Evolutionary conservation across 2,888 invertebrate genomes (phyloP).

Genomic region (Megamerina dolium): DNA sequence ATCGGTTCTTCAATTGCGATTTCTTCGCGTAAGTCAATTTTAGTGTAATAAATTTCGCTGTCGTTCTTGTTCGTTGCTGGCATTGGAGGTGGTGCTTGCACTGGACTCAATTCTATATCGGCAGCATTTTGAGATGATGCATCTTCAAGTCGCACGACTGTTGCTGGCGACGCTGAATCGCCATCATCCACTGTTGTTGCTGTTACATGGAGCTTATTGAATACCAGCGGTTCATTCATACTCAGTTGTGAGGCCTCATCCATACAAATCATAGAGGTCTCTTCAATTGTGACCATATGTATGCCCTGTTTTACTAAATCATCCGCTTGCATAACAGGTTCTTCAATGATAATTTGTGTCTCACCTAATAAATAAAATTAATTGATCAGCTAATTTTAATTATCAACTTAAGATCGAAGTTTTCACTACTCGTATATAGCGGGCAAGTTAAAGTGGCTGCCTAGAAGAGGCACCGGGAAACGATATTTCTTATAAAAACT

Average conservation of each 20-base stretch:
- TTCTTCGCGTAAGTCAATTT: too few species aligned
- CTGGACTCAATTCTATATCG: slow-evolving; percentile 19
- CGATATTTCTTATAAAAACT: too few species aligned
- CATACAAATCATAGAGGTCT: slow-evolving; percentile 32
- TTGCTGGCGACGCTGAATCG: slow-evolving; percentile 2
- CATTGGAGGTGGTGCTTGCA: slow-evolving; percentile 12
- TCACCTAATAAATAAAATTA: slow-evolving; percentile 19
- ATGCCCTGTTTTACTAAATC: slow-evolving; percentile 45
- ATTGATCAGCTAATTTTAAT: background rate
- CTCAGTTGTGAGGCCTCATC: slow-evolving; percentile 37
- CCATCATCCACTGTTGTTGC: slow-evolving; percentile 5
- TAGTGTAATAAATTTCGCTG: too few species aligned
- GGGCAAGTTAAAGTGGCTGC: too few species aligned
- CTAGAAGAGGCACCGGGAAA: too few species aligned
- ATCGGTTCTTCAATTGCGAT: background rate
- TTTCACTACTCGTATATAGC: too few species aligned
- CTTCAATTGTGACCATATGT: slow-evolving; percentile 42
- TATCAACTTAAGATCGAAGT: too few species aligned
- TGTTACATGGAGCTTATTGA: slow-evolving; percentile 24
- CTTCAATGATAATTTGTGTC: slow-evolving; percentile 38
- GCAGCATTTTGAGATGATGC: slow-evolving; percentile 15
- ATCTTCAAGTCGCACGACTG: slow-evolving; percentile 5
- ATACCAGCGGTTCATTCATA: slow-evolving; percentile 34
- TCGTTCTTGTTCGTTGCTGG: background rate
- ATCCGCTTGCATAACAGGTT: slow-evolving; percentile 34